Evolutionary conservation across 2,888 invertebrate species (phyloP), one percentile per base, ranked within the genome.

Genomic region (Drosophila koepferae): DNA sequence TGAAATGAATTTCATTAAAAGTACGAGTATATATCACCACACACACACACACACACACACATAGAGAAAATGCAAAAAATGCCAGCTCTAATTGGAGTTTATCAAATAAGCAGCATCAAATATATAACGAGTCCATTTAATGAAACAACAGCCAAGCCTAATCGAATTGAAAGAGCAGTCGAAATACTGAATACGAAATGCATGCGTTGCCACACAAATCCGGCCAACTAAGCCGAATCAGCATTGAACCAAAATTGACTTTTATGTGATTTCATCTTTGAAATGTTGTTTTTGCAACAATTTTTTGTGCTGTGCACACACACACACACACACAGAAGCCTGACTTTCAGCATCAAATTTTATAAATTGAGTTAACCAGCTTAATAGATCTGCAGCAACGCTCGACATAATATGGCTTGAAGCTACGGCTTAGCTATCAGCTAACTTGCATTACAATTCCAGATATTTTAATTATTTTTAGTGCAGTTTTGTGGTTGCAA

Each of bases 1-100:
- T 83, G 80, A 86, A 88, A 83, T 86, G 82, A 86, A 88, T 86
- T 86, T 81, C 80, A 86, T 86, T 82, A 86, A 59, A 63, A 61
- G 70, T 48, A 63, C 65, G 75, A 75, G 54, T 63, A 54, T 51
- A 64, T 68, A 49, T 23, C 14, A 4, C 23, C 4, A 3, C 68
- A 71, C 16, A n/a, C 31, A 10, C n/a, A 31, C 9, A 9, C n/a
- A 48, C 9, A 48, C 6, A 68, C 12, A 10, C 5, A 31, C 10
- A 49, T 2, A 31, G 7, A 31, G 31, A 34, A 34, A 31, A 49
- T 6, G 23, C n/a, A 54, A n/a, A 81, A 86, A 77, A 73, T 82
- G 75, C 59, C 83, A 80, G 56, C 64, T 70, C 78, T 79, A 86
- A 86, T 86, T 88, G 89, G 79, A 82, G 86, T 74, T 75, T 77